Conservation (phyloP, 1,140 invertebrate species). For the Sminthurides bifidus region DNA sequence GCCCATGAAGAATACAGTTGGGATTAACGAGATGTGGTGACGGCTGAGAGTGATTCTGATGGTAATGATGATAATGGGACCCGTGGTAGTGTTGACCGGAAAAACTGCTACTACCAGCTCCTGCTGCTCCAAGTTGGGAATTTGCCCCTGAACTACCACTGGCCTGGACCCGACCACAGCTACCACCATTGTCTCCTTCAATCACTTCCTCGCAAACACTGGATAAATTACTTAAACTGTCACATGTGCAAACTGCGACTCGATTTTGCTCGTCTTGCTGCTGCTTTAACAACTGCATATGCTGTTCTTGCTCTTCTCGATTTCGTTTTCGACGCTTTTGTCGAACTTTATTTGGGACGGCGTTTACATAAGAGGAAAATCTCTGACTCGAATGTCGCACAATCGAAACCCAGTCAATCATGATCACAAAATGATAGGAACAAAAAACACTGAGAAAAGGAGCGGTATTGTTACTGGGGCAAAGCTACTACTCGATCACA, state of each 20-base stretch:
- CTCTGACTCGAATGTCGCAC: slow-evolving; percentile 55
- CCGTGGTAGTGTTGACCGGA: background rate
- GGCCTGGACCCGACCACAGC: no score
- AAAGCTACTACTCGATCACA: no score
- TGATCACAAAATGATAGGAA: no score
- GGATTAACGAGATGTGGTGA: slow-evolving; percentile 7
- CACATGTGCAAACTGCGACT: slow-evolving; percentile 6
- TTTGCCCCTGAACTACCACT: no score
- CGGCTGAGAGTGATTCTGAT: background rate
- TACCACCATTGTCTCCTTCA: no score
- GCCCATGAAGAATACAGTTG: slow-evolving; percentile 11
- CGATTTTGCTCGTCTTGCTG: background rate
- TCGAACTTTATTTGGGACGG: slow-evolving; percentile 49
- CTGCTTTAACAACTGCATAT: background rate
- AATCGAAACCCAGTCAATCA: slow-evolving; percentile 71
- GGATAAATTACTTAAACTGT: slow-evolving; percentile 7
- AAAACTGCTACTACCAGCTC: slow-evolving; percentile 3
- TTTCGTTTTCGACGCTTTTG: slow-evolving; percentile 39
- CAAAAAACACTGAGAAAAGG: no score
- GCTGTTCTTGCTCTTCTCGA: slow-evolving; percentile 14
- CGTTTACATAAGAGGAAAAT: slow-evolving; percentile 53
- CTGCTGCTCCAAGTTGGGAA: no score
- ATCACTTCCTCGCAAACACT: background rate
- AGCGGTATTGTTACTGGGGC: no score
- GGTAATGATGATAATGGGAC: slow-evolving; percentile 3